Conservation (phyloP, 1,140 invertebrate genomes). For the Euglossa dilemma region DNA sequence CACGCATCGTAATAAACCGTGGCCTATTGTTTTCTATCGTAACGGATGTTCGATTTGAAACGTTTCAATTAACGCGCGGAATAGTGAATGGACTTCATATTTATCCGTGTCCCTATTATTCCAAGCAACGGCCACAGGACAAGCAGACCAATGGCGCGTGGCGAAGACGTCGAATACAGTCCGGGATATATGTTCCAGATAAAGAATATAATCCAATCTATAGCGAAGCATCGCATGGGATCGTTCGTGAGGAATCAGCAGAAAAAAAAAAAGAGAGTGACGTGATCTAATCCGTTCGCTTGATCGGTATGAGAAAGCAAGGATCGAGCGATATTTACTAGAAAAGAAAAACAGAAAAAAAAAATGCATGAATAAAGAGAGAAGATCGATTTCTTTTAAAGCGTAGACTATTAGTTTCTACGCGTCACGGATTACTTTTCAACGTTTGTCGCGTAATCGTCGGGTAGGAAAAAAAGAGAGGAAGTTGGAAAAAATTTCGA, state of each 20-base stretch:
- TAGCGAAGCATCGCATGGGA: constrained; percentile 11
- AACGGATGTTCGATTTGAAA: neutral
- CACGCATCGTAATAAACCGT: neutral
- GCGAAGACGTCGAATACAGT: neutral
- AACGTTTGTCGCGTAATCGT: neutral
- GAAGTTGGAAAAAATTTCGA: neutral
- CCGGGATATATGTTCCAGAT: constrained; percentile 6
- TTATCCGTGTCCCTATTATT: neutral
- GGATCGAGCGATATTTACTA: neutral
- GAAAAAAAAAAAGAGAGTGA: neutral
- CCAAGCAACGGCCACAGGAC: neutral
- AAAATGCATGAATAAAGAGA: neutral
- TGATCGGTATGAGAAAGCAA: neutral
- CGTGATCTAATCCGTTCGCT: neutral
- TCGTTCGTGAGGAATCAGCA: constrained; percentile 5
- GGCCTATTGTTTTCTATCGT: neutral
- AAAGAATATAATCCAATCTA: constrained; percentile 35
- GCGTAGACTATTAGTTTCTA: neutral
- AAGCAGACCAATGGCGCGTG: neutral
- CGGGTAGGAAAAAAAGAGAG: too few species aligned
- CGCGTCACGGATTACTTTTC: too few species aligned
- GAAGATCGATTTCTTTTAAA: neutral
- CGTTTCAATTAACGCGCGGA: constrained; percentile 19
- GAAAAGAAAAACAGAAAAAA: neutral
- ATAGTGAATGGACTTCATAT: constrained; percentile 8